A percentile compares a stretch with the other conserved stretches of the same genome.
These are phyloP conservation scores for Lanistes nyassanus DNA, from an alignment of 1,140 invertebrate genomes.

Conservation along the genomic window DNA sequence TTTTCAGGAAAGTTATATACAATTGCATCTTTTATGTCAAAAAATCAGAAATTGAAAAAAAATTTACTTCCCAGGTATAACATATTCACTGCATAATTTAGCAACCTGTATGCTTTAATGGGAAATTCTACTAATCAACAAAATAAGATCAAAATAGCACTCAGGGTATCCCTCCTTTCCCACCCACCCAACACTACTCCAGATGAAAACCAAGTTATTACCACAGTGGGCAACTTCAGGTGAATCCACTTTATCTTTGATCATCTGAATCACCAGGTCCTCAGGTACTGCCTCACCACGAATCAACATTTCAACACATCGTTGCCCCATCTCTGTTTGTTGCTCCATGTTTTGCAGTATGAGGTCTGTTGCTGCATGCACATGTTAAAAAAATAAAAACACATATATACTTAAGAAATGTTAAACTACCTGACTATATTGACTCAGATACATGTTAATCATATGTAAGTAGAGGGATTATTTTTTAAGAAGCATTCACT, in stretches of 20 bases:
- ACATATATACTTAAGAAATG: too few relatives aligned
- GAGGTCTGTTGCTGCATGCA: slow-evolving; percentile 58
- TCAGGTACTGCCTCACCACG: slow-evolving; percentile 64
- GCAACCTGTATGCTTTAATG: too few relatives aligned
- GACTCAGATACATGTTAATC: too few relatives aligned
- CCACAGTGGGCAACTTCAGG: slow-evolving; percentile 67
- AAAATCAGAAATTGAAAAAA: too few relatives aligned
- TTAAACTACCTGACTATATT: too few relatives aligned
- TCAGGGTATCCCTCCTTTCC: not conserved
- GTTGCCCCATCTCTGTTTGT: slow-evolving; percentile 60
- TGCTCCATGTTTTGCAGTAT: slow-evolving; percentile 60
- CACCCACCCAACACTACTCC: not conserved
- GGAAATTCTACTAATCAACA: too few relatives aligned
- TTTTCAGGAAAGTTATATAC: too few relatives aligned
- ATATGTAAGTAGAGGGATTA: too few relatives aligned
- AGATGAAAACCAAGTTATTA: slow-evolving; percentile 31
- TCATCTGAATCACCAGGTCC: slow-evolving; percentile 62
- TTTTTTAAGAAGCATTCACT: too few relatives aligned
- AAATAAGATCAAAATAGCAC: not conserved
- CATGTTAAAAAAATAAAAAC: not conserved
- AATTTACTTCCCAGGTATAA: too few relatives aligned
- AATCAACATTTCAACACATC: slow-evolving; percentile 58
- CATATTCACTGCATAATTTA: too few relatives aligned
- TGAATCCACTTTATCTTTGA: slow-evolving; percentile 66
- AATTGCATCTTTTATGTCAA: too few relatives aligned